Base-by-base conservation (phyloP, 2,113 vertebrate genomes). In the Climacteris rufus region DNA sequence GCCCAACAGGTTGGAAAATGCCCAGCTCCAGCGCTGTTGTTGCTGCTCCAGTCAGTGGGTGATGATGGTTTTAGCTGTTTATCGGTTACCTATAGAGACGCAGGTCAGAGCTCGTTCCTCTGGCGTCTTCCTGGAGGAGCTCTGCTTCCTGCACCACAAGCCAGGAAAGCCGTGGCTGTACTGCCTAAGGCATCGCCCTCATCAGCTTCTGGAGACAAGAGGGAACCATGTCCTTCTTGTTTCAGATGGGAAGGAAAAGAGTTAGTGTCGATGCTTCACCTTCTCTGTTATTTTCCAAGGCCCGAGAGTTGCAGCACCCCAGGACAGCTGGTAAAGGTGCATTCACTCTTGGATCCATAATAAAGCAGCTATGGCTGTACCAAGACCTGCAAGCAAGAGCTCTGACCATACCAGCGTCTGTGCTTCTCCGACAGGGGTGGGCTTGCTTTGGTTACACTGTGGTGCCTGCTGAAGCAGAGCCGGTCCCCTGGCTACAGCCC, bases 31-130 rank as follows among this genome's bases (percentile, higher is more conserved):
- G 70, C 1, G 1, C 61, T 24, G 70, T 23, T 6, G 1, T 39
- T 83, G 79, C 88, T 83, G 79, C 79, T 79, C 12, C 83, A 49
- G 77, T 59, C 25, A 1, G 70, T 40, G 59, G 37, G 85, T 7
- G 13, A 68, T 59, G 79, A 69, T 74, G 88, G 53, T 64, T 95
- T 90, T 15, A 63, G 54, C 54, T 94, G 79, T 89, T 94, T 81
- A 59, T 66, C 13, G 24, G 85, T 86, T 88, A 69, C 82, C 72
- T 80, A 40, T 0, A 66, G 92, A 90, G 40, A 93, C 0, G 4
- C 89, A 92, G 89, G 94, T 92, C 90, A 54, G 79, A 92, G 89
- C 95, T 96, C 24, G 60, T 81, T 78, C 40, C 42, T 54, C 76
- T 80, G 66, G 71, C 47, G 0, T 63, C 49, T 77, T 83, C 64